These are phyloP conservation scores for Paramisgurnus dabryanus DNA, from an alignment of 2,113 vertebrate species.

Conservation along the genomic window DNA sequence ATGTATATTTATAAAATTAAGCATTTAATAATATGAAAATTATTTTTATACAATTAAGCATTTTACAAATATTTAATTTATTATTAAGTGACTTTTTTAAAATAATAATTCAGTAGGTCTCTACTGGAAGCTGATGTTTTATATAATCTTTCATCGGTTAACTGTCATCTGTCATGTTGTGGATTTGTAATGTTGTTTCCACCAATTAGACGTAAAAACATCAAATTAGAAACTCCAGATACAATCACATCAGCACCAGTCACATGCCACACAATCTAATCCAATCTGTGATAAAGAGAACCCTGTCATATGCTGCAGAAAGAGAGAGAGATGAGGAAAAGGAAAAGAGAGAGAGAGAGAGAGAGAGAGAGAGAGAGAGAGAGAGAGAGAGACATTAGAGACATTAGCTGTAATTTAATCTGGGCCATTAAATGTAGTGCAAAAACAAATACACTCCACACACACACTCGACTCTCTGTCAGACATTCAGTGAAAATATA, in stretches of 20 bases:
- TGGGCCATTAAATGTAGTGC: background rate
- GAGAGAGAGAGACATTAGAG: background rate
- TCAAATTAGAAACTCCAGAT: constrained; percentile 18
- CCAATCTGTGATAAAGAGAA: background rate
- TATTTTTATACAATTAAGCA: no score
- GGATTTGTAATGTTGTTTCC: background rate
- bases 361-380: background rate
- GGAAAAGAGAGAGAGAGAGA: background rate
- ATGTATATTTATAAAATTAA: no score
- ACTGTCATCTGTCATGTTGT: no score
- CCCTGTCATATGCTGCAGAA: background rate
- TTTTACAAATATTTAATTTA: no score
- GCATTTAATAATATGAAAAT: no score
- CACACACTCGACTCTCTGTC: background rate
- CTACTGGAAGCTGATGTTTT: no score
- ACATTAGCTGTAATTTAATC: constrained; percentile 23
- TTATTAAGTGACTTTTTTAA: no score
- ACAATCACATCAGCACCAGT: constrained; percentile 21
- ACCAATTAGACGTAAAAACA: constrained; percentile 16
- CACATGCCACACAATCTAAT: constrained; percentile 32
- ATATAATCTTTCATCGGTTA: no score
- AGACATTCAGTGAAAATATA: no score
- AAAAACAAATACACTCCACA: constrained; percentile 24
- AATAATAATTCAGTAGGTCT: no score
- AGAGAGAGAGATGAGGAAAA: background rate